These are phyloP conservation scores for Meiosimyza platycephala DNA, from an alignment of 2,888 invertebrate species.

Conservation along the genomic window DNA sequence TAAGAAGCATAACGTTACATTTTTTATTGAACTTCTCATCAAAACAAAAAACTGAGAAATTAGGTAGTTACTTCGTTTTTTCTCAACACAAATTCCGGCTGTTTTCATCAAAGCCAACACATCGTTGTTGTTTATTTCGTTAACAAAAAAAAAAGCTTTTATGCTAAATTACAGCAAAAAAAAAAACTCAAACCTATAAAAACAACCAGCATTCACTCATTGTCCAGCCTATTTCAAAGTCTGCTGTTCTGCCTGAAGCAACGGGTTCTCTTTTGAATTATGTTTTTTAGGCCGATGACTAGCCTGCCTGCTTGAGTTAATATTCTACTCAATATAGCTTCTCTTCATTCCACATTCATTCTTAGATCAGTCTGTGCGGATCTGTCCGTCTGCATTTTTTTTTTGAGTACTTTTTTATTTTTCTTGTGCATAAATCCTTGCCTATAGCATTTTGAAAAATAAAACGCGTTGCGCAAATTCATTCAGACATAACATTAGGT, in stretches of 20 bases:
- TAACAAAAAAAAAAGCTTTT: background rate
- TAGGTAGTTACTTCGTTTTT: no score
- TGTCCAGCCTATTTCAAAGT: background rate
- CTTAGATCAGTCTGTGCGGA: background rate
- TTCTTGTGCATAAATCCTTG: no score
- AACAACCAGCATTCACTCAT: background rate
- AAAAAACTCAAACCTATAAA: no score
- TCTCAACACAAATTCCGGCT: no score
- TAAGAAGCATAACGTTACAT: background rate
- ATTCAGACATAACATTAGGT: background rate
- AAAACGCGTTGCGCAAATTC: constrained; percentile 16
- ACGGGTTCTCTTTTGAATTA: no score
- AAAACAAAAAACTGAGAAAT: background rate
- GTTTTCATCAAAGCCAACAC: background rate
- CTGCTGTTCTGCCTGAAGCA: no score
- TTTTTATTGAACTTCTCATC: background rate
- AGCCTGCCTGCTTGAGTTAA: no score
- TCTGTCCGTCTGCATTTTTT: no score
- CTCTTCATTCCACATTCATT: background rate
- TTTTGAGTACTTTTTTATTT: no score
- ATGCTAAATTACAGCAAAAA: no score
- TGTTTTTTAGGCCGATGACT: no score
- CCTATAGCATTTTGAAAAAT: constrained; percentile 8
- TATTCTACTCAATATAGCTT: background rate
- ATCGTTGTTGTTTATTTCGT: background rate